Evolutionary conservation across 2,888 invertebrate genomes (phyloP), one percentile per base, ranked within the genome.

Genomic region (Hecatera dysodea): DNA sequence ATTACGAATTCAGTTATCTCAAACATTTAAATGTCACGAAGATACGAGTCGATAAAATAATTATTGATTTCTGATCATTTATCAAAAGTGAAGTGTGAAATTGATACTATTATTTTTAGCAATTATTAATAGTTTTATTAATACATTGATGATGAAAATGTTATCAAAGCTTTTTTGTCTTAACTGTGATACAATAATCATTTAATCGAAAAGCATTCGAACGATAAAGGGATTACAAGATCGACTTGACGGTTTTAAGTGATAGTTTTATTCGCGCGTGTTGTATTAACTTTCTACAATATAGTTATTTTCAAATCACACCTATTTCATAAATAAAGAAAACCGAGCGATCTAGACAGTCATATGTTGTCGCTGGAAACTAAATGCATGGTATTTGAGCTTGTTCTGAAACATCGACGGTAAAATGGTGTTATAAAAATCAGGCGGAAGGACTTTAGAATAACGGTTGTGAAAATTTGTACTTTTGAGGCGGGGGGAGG

Each of bases 121-220:
- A 19, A 17, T 44, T n/a, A 53, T 57, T 39, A 53, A 39, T 42
- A n/a, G 2, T 39, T 36, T 12, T 36, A 33, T 17, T 27, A 39
- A 33, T 11, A 67, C 22, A 56, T 22, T 56, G 7, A 5, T 29
- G 39, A 59, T 33, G 36, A 56, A 44, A 64, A 12, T 11, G 0
- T 11, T 72, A 56, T 22, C 3, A 0, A 29, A 46, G 81, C 78
- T 81, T 79, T 79, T 81, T 81, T 67, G 72, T 79, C 78, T 79
- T 79, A 77, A 48, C 15, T 64, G 19, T 17, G 68, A 48, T 22
- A 12, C 2, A 36, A 62, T 57, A 19, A 46, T 15, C 24, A n/a
- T 55, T 12, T 17, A 1, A 22, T 42, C 36, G 27, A 24, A 44
- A n/a, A 33, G 12, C 24, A 29, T 12, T 52, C 24, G 50, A n/a